Base-by-base conservation (phyloP, 1,140 invertebrate genomes). In the Phenacoccus solenopsis region DNA sequence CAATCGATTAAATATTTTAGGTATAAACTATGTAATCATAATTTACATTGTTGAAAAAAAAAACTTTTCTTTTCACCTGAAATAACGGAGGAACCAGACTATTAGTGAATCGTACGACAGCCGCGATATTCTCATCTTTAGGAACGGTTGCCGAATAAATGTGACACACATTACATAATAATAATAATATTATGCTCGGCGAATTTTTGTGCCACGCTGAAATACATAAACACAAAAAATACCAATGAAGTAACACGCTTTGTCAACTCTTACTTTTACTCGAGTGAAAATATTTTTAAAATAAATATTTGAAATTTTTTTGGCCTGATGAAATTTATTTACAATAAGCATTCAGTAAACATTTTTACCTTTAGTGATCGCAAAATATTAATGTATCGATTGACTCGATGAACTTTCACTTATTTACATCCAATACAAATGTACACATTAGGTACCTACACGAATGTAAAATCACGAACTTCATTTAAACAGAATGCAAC, bases 71-170 rank as follows among this genome's bases (percentile, higher is more conserved):
- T 67, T 69, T 69, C 68, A 75, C 75, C 68, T 74, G 68, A 28
- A 74, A 74, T 12, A 75, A 20, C 16, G 73, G 71, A 16, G 75
- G 75, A 20, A 75, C 70, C 16, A 75, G 67, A 32, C 69, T 73
- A 49, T 75, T 75, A 16, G 71, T 73, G 67, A 74, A 74, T 9
- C 72, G 67, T 0, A 72, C 72, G 16, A 74, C 73, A 12, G 69
- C 49, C 0, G 72, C 59, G 16, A 75, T 68, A 28, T 71, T 64
- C 16, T 64, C 59, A 64, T 64, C 59, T 25, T 24, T 24, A 10
- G 59, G 59, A 10, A 64, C 59, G 5, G 59, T 64, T 22, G 20
- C 22, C 3, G 38, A 49, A 49, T 2, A 3, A 16, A 2, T 9
- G 38, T 5, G 20, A 49, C 2, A 9, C 13, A 9, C 16, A 9